Percentiles rank a stretch among this genome's conserved stretches.
Evolutionary conservation across 2,113 vertebrate genomes (phyloP).

Genomic region (Neofelis nebulosa): DNA sequence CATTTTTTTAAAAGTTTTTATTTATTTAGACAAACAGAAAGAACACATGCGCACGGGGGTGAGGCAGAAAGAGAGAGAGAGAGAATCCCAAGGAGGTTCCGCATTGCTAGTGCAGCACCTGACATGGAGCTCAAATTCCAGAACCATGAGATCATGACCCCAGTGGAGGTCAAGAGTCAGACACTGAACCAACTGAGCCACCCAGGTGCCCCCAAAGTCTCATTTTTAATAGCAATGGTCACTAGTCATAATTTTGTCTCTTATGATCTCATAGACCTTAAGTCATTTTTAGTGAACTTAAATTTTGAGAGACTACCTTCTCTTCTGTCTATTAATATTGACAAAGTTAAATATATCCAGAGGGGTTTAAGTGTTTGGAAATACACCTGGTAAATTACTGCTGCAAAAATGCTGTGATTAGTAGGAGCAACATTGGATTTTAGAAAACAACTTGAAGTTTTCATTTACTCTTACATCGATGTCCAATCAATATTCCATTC

Average conservation of each 20-base stretch:
- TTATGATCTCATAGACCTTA: not conserved
- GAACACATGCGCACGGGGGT: too few species aligned
- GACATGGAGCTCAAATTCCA: too few species aligned
- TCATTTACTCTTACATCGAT: not conserved
- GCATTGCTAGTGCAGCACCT: too few species aligned
- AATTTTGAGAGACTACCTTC: not conserved
- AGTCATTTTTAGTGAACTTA: not conserved
- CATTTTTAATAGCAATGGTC: not conserved
- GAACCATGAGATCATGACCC: too few species aligned
- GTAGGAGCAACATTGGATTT: not conserved
- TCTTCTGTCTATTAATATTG: not conserved
- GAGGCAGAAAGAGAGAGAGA: too few species aligned
- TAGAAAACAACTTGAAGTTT: not conserved
- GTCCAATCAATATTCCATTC: not conserved
- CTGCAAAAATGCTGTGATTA: not conserved
- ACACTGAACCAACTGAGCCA: too few species aligned
- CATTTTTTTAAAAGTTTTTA: not conserved
- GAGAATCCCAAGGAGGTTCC: too few species aligned
- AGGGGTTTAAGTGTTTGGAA: not conserved
- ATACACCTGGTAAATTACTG: not conserved
- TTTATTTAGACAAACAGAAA: too few species aligned
- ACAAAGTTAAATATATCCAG: not conserved
- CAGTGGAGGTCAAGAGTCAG: too few species aligned
- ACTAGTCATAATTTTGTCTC: not conserved
- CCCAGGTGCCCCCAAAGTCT: not conserved